These are phyloP conservation scores for Peromyscus californicus DNA, from an alignment of 2,113 vertebrate species.

Conservation along the genomic window DNA sequence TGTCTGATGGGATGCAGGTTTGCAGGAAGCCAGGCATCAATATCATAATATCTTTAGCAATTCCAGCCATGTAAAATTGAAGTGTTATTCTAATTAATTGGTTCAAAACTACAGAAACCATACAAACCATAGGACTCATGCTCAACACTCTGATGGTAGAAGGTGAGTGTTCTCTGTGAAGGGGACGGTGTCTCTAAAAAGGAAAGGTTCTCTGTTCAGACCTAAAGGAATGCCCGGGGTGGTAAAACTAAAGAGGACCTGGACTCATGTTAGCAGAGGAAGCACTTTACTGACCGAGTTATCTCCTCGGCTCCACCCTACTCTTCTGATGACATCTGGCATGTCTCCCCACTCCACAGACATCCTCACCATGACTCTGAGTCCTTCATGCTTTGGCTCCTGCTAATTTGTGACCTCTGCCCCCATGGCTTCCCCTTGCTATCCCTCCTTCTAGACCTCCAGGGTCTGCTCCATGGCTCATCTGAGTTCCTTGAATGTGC, in stretches of 20 bases:
- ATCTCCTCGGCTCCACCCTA: too few relatives aligned
- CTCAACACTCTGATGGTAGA: not conserved
- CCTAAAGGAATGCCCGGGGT: not conserved
- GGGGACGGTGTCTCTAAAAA: not conserved
- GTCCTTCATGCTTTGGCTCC: not conserved
- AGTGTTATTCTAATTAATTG: not conserved
- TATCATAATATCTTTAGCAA: not conserved
- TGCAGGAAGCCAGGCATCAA: not conserved
- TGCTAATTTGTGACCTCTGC: not conserved
- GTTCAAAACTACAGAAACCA: not conserved
- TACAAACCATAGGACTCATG: not conserved
- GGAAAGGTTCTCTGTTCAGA: not conserved
- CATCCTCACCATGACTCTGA: not conserved
- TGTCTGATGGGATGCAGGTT: not conserved
- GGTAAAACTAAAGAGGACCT: not conserved
- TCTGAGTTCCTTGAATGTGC: not conserved
- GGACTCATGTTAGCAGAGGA: not conserved
- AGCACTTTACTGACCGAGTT: not conserved
- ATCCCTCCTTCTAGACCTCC: not conserved
- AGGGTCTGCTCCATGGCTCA: not conserved
- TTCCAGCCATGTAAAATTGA: not conserved
- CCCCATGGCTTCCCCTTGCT: not conserved
- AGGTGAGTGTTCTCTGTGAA: conserved; percentile 17
- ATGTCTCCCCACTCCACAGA: not conserved
- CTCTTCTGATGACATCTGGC: too few relatives aligned